Conservation (phyloP, 2,888 invertebrate genomes). For the Drosophila setosimentum region DNA sequence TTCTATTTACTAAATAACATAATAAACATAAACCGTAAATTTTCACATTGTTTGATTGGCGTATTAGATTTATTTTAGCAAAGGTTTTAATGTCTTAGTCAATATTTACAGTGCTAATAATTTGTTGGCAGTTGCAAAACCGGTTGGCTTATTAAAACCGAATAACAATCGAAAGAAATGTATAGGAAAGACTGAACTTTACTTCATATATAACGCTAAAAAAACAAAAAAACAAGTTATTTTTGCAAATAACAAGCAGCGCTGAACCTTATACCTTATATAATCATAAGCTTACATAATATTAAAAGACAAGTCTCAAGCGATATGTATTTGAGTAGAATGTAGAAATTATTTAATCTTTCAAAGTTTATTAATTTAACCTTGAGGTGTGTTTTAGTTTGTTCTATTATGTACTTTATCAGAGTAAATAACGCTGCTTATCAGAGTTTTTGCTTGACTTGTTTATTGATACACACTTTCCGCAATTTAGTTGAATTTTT, state of each 20-base stretch:
- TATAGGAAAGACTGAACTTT: constrained; percentile 27
- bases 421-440: constrained; percentile 39
- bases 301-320: constrained; percentile 32
- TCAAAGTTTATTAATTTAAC: constrained; percentile 60
- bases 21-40: background rate
- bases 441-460: constrained; percentile 40
- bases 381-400: constrained; percentile 41
- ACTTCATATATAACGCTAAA: constrained; percentile 14
- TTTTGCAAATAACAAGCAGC: constrained; percentile 15
- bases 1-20: background rate
- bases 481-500: background rate
- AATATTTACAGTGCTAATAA: background rate
- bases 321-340: constrained; percentile 31
- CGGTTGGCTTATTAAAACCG: constrained; percentile 27
- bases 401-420: constrained; percentile 56
- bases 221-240: constrained; percentile 40
- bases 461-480: constrained; percentile 15
- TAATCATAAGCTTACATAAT: background rate
- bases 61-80: background rate
- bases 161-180: constrained; percentile 4
- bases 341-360: constrained; percentile 7
- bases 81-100: background rate
- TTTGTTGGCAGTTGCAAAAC: constrained; percentile 9
- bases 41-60: background rate
- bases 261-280: constrained; percentile 1